Base-by-base conservation (phyloP, 2,888 invertebrate species). In the Buathra laborator region DNA sequence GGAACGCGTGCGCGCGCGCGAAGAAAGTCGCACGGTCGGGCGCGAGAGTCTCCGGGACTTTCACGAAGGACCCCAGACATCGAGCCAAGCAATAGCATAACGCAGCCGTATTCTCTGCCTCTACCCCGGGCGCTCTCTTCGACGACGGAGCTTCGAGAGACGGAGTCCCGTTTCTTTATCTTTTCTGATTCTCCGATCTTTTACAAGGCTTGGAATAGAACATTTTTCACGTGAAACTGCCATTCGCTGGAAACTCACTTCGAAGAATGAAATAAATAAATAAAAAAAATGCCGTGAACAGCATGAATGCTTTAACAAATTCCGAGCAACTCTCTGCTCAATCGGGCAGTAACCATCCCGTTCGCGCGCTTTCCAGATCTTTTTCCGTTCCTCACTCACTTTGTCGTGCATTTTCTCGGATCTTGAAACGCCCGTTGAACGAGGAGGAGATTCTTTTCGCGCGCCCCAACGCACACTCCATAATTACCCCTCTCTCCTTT, bases 401-500 rank as follows among this genome's bases (percentile, higher is more conserved):
- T 56, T 56, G 14, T 46, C 37, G 37, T 48, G 51, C 51, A 76
- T 66, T 64, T 76, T 66, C 66, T 76, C 66, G 66, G 24, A 66
- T 68, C 59, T 48, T 43, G 59, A 19, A 24, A 37, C 16, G 56
- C 14, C 4, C 24, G 19, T 19, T 53, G 29, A 32, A 46, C 14
- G 43, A 51, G 53, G 70, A 71, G 64, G 59, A 64, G 66, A 88
- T 88, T 37, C 37, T 37, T 87, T 88, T 87, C 72, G 81, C 84
- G 82, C 71, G 67, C 71, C 51, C 48, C 77, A 67, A 51, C 81
- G 77, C 76, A 64, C 75, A 78, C 82, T 84, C 80, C 83, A 87
- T 89, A 89, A 90, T 90, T 90, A 89, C 83, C 86, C 68, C 84
- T 85, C 67, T 71, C 70, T 71, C 1, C 84, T 87, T 90, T 85